These are phyloP conservation scores for Helleia helle DNA, from an alignment of 2,888 invertebrate species.

Conservation along the genomic window DNA sequence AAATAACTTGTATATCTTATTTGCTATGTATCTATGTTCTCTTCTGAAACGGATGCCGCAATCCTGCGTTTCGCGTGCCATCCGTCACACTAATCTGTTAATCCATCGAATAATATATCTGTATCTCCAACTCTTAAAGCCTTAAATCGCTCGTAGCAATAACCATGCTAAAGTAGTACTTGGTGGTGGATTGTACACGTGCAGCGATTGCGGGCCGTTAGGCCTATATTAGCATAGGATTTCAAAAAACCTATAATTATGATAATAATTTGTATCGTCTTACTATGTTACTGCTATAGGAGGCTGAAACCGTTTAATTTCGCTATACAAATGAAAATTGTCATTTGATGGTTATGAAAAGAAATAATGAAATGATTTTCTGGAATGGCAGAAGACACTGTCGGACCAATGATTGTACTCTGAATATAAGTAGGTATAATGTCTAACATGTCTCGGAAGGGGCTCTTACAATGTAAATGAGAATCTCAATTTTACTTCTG, in stretches of 20 bases:
- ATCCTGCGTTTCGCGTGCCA: slow-evolving; percentile 28
- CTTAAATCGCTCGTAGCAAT: not conserved
- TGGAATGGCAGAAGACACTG: no score
- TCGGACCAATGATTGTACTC: no score
- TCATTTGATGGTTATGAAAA: no score
- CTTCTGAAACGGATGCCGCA: slow-evolving; percentile 47
- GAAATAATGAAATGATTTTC: no score
- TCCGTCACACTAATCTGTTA: slow-evolving; percentile 12
- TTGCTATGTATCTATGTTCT: not conserved
- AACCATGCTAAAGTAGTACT: not conserved
- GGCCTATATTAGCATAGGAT: not conserved
- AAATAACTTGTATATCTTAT: not conserved
- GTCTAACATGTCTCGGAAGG: no score
- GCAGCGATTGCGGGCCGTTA: not conserved
- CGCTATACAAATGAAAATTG: no score
- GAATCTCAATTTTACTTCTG: no score
- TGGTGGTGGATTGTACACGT: not conserved
- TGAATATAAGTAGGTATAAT: no score
- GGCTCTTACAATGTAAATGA: no score
- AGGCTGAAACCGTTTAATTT: slow-evolving; percentile 1
- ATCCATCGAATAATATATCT: not conserved
- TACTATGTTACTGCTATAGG: no score
- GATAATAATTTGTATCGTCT: not conserved
- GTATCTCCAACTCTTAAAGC: not conserved
- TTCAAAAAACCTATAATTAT: not conserved